Base-by-base conservation (phyloP, 1,140 invertebrate species). In the Aleiodes sp. region DNA sequence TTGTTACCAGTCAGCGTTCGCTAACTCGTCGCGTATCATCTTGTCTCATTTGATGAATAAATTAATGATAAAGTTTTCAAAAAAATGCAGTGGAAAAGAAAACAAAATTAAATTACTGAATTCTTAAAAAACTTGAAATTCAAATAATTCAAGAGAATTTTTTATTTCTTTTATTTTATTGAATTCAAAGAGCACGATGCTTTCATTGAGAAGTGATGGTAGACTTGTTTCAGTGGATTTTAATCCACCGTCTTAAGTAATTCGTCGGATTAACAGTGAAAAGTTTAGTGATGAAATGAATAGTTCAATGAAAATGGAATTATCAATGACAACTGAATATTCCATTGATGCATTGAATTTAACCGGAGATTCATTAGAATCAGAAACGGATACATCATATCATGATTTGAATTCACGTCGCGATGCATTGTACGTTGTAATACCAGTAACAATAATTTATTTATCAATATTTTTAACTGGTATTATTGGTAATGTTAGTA, bases 401-500 rank as follows among this genome's bases (percentile, higher is more conserved):
- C 16, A 28, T 65, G 0, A 71, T 26, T 9, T 69, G 9, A 63
- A 29, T 6, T 16, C 71, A 10, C 29, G 86, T 70, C 85, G 91
- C 19, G 93, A 94, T 76, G 80, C 91, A 0, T 80, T 96, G 0
- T 91, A 89, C 72, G 89, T 95, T 2, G 92, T 94, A 0, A 80
- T 95, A 37, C 93, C 94, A 0, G 91, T 96, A 8, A 94, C 92
- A 1, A 85, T 96, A 3, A 88, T 97, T 21, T 98, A 98, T 82
- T 79, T 88, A 0, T 72, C 94, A 0, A 97, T 98, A 73, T 94
- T 98, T 74, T 74, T 97, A 1, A 92, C 91, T 1, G 96, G 97
- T 1, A 85, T 95, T 0, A 83, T 98, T 10, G 97, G 97, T 1
- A 99, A 99, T 82, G 86, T 97, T 6, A 93, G 92, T 80, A 98